phyloP scores from a whole-genome alignment of 2,797 vertebrate genomes.

The Crax fasciolata region DNA sequence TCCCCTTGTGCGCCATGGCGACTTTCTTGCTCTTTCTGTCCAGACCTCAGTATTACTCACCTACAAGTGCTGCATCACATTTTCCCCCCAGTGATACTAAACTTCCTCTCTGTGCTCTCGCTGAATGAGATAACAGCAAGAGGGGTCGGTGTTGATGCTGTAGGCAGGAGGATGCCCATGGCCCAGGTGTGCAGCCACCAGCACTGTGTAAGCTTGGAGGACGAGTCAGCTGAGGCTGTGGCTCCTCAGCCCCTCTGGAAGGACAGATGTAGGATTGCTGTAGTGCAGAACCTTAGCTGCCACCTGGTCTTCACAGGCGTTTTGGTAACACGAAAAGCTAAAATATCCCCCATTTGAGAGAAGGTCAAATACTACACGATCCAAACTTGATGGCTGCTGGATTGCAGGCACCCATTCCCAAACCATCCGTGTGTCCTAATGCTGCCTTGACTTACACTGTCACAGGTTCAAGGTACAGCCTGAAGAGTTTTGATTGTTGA shows the following conservation, averaged over 20 bases:
- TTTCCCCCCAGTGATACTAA: not conserved
- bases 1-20: rapidly evolving
- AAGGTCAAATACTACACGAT: not conserved
- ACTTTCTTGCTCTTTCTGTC: not conserved
- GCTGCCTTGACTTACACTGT: not conserved
- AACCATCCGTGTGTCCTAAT: rapidly evolving
- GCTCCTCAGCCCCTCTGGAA: constrained; percentile 33
- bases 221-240: not conserved
- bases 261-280: not conserved
- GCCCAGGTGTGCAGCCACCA: not conserved
- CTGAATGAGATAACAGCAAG: not conserved
- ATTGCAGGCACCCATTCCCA: not conserved
- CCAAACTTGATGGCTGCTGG: rapidly evolving
- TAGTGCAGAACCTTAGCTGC: not conserved
- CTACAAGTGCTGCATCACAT: not conserved
- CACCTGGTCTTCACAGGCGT: not conserved
- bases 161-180: not conserved
- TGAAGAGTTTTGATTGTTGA: not conserved
- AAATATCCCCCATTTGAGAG: not conserved
- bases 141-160: not conserved
- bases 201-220: not conserved
- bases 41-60: not conserved
- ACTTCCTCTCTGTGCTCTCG: not conserved
- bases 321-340: constrained; percentile 27
- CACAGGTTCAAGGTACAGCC: not conserved